Base-by-base conservation (phyloP, 2,797 vertebrate species). In the Apogon talboti region DNA sequence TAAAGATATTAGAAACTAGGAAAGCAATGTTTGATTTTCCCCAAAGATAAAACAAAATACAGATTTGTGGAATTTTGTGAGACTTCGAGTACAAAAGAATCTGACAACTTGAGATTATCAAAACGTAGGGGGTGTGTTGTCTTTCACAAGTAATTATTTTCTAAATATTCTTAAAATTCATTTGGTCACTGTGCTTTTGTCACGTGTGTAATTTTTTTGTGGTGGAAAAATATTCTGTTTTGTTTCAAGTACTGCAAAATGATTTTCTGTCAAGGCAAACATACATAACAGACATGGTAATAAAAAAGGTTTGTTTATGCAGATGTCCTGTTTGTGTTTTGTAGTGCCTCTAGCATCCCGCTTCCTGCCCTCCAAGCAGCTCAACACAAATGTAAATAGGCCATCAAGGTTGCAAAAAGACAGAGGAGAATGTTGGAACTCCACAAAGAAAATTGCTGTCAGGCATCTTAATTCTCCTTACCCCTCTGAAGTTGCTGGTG, bases 401-500 rank as follows among this genome's bases (percentile, higher is more conserved):
- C 59, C 76, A 48, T 56, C 38, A 64, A 72, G 69, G 52, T 53
- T 67, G 62, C 48, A 44, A 19, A 51, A 62, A 65, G 60, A 60
- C 46, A 16, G 65, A 61, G 44, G 12, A 8, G 14, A 0, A 2
- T 11, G 21, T 38, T 16, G 49, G 45, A 59, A 49, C 15, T 19
- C 14, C 8, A 8, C 14, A n/a, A 59, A 44, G 16, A 48, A 64
- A 16, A 19, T 3, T 9, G 40, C 5, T 0, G 18, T 40, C 44
- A 6, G 24, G 38, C 8, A 43, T 55, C 28, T 8, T 13, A 44
- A 66, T 15, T n/a, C n/a, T 18, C 41, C 95, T 94, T 82, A 99
- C 98, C 94, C 96, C 97, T 92, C 94, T 95, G 87, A 98, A 95
- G 87, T 95, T 95, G 88, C 97, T 98, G 74, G 94, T 92, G 60